Evolutionary conservation across 2,888 invertebrate species (phyloP).

Genomic region (Arrhopalites spinosus): DNA sequence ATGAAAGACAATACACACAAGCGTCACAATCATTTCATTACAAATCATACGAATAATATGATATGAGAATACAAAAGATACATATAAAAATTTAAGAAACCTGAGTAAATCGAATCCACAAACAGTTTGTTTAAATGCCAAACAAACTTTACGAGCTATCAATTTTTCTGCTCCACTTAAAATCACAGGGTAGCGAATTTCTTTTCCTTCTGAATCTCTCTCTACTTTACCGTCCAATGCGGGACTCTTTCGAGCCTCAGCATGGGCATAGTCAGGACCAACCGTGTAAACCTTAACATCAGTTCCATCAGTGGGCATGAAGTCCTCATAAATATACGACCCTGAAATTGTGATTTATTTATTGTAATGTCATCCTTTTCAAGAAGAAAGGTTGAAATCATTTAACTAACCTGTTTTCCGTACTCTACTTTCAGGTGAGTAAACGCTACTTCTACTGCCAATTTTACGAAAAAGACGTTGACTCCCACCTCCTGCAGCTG

Average conservation of each 20-base stretch:
- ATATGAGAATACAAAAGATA: background rate
- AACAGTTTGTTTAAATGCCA: constrained; percentile 96
- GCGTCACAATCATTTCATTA: too few relatives aligned
- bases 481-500: constrained; percentile 96
- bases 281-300: constrained; percentile 92
- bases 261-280: constrained; percentile 99
- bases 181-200: constrained; percentile 98
- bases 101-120: constrained; percentile 97
- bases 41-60: too few relatives aligned
- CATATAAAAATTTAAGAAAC: constrained; percentile 59
- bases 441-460: constrained; percentile 97
- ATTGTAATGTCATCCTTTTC: too few relatives aligned
- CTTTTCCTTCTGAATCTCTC: constrained; percentile 95
- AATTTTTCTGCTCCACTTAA: constrained; percentile 95
- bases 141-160: constrained; percentile 95
- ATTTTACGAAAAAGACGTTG: constrained; percentile 98
- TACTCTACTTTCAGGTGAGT: constrained; percentile 94
- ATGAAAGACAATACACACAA: too few relatives aligned
- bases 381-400: too few relatives aligned
- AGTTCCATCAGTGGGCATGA: constrained; percentile 98
- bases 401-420: constrained; percentile 77
- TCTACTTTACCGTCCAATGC: constrained; percentile 98
- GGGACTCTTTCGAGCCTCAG: constrained; percentile 97
- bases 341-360: too few relatives aligned
- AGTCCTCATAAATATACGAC: constrained; percentile 98